Conservation (phyloP, 2,113 vertebrate genomes). For the Talpa occidentalis region DNA sequence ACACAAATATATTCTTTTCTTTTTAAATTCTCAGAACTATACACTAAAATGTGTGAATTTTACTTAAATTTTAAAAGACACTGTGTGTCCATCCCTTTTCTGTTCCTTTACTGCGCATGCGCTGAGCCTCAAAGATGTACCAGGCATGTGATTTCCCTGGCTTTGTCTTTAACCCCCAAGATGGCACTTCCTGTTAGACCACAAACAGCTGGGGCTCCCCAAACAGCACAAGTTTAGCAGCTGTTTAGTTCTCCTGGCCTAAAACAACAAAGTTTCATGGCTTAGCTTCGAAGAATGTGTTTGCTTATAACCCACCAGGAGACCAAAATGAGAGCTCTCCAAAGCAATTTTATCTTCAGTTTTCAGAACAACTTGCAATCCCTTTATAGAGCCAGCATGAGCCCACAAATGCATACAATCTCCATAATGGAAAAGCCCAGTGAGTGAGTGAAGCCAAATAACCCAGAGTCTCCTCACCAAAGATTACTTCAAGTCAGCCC, state of each 20-base stretch:
- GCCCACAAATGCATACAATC: neutral
- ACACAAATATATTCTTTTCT: neutral
- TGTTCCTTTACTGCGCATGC: neutral
- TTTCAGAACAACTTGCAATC: conserved; percentile 55
- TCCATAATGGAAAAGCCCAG: conserved; percentile 29
- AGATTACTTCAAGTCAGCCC: neutral
- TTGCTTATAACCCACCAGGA: conserved; percentile 56
- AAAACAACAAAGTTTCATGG: neutral
- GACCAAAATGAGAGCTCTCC: conserved; percentile 59
- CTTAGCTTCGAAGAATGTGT: conserved; percentile 23
- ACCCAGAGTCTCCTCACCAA: neutral
- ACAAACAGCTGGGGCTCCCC: neutral
- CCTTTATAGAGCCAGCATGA: conserved; percentile 51
- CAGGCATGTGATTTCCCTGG: neutral
- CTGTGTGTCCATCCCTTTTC: neutral
- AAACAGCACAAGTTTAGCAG: neutral
- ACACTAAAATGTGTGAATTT: neutral
- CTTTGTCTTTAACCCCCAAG: neutral
- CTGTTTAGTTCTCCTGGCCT: neutral
- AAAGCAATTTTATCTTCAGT: conserved; percentile 53
- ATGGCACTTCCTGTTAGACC: neutral
- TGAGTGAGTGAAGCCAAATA: neutral
- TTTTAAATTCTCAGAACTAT: neutral
- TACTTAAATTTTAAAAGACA: neutral
- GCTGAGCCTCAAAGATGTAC: neutral